phyloP scores from a whole-genome alignment of 2,113 vertebrate genomes.

The Rhabdornis inornatus region DNA sequence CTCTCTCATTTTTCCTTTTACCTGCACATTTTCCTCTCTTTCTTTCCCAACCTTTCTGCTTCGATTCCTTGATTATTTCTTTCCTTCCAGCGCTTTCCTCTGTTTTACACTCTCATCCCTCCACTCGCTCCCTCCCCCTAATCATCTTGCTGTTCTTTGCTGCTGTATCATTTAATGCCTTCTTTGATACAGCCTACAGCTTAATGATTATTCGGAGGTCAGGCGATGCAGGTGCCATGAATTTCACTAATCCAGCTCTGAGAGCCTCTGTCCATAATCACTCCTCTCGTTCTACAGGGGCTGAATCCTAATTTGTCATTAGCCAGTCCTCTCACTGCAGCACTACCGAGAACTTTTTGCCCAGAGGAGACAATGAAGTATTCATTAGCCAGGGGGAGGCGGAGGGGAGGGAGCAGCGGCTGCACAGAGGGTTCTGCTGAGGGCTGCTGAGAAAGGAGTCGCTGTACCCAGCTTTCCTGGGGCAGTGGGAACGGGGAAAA shows the following conservation, averaged over 20 bases:
- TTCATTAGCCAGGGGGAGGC: slow-evolving; percentile 61
- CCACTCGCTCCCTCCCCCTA: neutral
- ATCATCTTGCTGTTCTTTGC: slow-evolving; percentile 56
- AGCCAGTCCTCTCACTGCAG: slow-evolving; percentile 53
- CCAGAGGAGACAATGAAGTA: slow-evolving; percentile 71
- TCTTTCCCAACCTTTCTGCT: neutral
- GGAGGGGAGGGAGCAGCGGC: neutral
- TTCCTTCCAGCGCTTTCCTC: neutral
- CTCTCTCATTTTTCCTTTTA: neutral
- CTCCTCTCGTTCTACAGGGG: slow-evolving; percentile 67
- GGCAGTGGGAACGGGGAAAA: neutral
- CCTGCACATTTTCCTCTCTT: neutral
- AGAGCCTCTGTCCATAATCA: slow-evolving; percentile 76
- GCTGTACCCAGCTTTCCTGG: slow-evolving; percentile 49
- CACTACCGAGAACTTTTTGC: slow-evolving; percentile 57
- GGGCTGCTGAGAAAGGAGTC: slow-evolving; percentile 67
- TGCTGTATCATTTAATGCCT: slow-evolving; percentile 75
- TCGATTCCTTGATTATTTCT: neutral
- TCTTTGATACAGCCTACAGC: slow-evolving; percentile 79
- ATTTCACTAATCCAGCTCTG: slow-evolving; percentile 71
- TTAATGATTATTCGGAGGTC: slow-evolving; percentile 77
- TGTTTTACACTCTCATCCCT: neutral
- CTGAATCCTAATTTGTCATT: slow-evolving; percentile 76
- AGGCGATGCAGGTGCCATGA: slow-evolving; percentile 77
- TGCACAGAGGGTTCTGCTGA: slow-evolving; percentile 57